phyloP scores from a whole-genome alignment of 2,888 invertebrate genomes.

The Ormia ochracea region DNA sequence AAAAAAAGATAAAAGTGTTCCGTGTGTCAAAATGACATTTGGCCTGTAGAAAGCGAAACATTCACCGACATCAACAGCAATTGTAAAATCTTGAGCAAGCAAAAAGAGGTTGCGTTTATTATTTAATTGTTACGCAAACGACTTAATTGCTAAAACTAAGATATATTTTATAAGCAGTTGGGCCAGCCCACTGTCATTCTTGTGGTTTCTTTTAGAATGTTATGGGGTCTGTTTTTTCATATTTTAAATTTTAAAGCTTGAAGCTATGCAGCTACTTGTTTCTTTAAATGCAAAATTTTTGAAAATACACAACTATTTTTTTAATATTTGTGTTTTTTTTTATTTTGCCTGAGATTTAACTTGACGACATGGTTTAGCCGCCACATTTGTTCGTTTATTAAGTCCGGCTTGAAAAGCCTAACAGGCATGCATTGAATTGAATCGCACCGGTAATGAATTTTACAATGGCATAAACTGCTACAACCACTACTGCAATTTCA shows the following conservation, averaged over 20 bases:
- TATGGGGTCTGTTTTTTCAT: not conserved
- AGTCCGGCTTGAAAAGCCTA: constrained; percentile 10
- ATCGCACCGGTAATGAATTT: constrained; percentile 48
- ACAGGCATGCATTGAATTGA: constrained; percentile 42
- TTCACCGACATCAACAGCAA: constrained; percentile 2
- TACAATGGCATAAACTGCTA: constrained; percentile 50
- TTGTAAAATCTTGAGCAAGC: not conserved
- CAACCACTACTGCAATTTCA: constrained; percentile 3
- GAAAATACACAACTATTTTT: constrained; percentile 8
- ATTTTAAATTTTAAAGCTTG: not conserved
- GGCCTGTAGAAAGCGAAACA: constrained; percentile 19
- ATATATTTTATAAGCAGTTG: constrained; percentile 60
- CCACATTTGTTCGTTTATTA: constrained; percentile 3
- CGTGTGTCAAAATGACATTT: constrained; percentile 49
- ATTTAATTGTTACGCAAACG: constrained; percentile 77
- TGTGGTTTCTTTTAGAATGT: constrained; percentile 10
- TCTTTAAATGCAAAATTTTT: constrained; percentile 9
- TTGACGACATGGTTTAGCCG: constrained; percentile 50
- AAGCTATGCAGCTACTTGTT: constrained; percentile 49
- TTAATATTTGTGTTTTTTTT: not conserved
- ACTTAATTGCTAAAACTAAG: constrained; percentile 72
- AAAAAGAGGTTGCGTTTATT: constrained; percentile 65
- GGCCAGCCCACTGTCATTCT: constrained; percentile 57
- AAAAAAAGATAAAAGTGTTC: constrained; percentile 46
- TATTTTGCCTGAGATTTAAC: constrained; percentile 8